Percentiles rank a stretch among this genome's conserved stretches.
Conservation (phyloP, 2,113 vertebrate species). For the Notothenia rossii region DNA sequence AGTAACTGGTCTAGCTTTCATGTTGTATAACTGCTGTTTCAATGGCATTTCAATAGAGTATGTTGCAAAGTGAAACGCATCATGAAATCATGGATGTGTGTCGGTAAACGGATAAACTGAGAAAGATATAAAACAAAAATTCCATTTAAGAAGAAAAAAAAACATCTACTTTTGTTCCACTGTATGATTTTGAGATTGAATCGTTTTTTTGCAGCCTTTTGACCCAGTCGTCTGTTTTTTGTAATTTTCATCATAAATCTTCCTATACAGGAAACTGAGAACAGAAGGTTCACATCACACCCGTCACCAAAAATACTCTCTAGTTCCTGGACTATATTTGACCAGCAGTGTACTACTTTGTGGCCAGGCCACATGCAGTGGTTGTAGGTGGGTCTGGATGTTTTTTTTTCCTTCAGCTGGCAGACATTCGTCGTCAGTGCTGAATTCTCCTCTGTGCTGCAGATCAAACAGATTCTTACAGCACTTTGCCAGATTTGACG, state of each 20-base stretch:
- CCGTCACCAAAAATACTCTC: conserved; percentile 47
- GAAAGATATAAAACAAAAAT: too few relatives aligned
- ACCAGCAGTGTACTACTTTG: conserved; percentile 34
- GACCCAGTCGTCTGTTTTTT: not conserved
- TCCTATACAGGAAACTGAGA: conserved; percentile 24
- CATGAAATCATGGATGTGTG: too few relatives aligned
- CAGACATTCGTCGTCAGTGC: conserved; percentile 12
- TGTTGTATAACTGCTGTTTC: too few relatives aligned
- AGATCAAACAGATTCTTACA: conserved; percentile 58
- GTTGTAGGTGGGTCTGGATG: conserved; percentile 3
- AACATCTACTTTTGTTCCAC: not conserved
- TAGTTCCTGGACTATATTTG: conserved; percentile 29
- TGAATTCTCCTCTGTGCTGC: conserved; percentile 11
- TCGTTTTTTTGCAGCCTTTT: not conserved
- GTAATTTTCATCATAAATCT: not conserved
- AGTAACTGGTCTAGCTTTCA: too few relatives aligned
- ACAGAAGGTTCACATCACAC: conserved; percentile 35
- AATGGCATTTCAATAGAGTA: not conserved
- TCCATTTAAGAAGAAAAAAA: too few relatives aligned
- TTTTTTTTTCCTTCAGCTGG: conserved; percentile 17
- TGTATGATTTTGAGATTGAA: not conserved
- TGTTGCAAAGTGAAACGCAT: not conserved
- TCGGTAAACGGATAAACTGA: too few relatives aligned
- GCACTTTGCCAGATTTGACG: conserved; percentile 61
- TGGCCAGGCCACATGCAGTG: conserved; percentile 43